Evolutionary conservation across 2,113 vertebrate genomes (phyloP).

Genomic region (Dromiciops gliroides): DNA sequence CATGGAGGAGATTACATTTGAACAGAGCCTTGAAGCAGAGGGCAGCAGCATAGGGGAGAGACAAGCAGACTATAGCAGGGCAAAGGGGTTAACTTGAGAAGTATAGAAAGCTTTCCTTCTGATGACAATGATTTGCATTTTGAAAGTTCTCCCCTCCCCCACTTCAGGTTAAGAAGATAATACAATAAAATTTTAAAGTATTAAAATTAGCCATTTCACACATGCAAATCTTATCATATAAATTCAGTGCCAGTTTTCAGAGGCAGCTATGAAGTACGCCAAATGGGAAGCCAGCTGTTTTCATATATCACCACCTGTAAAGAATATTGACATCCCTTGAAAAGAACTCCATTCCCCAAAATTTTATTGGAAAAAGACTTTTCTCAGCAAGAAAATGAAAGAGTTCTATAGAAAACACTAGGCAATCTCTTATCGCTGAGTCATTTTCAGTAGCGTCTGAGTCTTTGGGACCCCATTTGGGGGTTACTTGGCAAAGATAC

Average conservation of each 20-base stretch:
- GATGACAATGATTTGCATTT: neutral
- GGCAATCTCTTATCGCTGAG: neutral
- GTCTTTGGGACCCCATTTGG: neutral
- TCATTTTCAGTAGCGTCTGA: neutral
- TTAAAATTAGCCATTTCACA: neutral
- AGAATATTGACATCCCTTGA: neutral
- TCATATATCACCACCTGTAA: neutral
- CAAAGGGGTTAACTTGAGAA: neutral
- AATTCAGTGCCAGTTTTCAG: neutral
- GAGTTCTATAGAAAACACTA: neutral
- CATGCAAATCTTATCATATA: conserved; percentile 22
- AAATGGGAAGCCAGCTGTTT: neutral
- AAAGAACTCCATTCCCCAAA: neutral
- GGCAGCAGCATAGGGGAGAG: neutral
- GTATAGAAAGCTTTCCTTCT: neutral
- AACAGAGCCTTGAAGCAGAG: neutral
- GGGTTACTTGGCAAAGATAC: neutral
- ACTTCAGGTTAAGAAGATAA: neutral
- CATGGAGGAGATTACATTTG: neutral
- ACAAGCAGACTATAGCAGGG: neutral
- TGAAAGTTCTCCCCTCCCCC: neutral
- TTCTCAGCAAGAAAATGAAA: neutral
- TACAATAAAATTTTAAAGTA: conserved; percentile 6
- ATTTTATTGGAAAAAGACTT: neutral
- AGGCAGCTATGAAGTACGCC: neutral